A percentile compares a stretch with the other conserved stretches of the same genome.
Evolutionary conservation across 1,140 invertebrate genomes (phyloP).

Genomic region (Apis florea): DNA sequence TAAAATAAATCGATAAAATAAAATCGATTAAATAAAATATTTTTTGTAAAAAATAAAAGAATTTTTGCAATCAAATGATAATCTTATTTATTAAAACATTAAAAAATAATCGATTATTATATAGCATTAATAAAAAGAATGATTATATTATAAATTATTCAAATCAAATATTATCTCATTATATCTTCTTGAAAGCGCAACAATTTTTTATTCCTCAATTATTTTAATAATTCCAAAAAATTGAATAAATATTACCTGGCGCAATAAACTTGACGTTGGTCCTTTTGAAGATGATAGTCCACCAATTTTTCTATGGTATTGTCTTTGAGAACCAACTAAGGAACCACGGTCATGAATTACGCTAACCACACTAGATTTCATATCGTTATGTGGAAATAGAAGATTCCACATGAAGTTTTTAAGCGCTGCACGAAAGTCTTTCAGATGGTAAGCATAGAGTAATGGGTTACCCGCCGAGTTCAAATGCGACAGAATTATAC

Average conservation of each 20-base stretch:
- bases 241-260: constrained; percentile 19
- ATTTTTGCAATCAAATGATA: not conserved
- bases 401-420: constrained; percentile 82
- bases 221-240: not conserved
- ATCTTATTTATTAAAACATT: not conserved
- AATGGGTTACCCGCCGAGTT: constrained; percentile 94
- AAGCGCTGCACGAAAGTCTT: constrained; percentile 89
- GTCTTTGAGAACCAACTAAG: constrained; percentile 51
- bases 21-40: constrained; percentile 16
- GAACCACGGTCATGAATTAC: constrained; percentile 62
- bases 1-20: constrained; percentile 1
- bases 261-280: constrained; percentile 22
- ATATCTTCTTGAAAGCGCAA: not conserved
- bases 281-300: not conserved
- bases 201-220: not conserved
- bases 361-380: constrained; percentile 53
- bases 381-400: constrained; percentile 49
- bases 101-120: not conserved
- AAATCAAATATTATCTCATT: not conserved
- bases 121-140: not conserved
- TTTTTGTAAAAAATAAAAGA: no score
- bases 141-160: not conserved
- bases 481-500: constrained; percentile 93
- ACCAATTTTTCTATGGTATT: constrained; percentile 31
- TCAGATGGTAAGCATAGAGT: constrained; percentile 93